Evolutionary conservation across 2,113 vertebrate genomes (phyloP).

Genomic region (Peromyscus leucopus): DNA sequence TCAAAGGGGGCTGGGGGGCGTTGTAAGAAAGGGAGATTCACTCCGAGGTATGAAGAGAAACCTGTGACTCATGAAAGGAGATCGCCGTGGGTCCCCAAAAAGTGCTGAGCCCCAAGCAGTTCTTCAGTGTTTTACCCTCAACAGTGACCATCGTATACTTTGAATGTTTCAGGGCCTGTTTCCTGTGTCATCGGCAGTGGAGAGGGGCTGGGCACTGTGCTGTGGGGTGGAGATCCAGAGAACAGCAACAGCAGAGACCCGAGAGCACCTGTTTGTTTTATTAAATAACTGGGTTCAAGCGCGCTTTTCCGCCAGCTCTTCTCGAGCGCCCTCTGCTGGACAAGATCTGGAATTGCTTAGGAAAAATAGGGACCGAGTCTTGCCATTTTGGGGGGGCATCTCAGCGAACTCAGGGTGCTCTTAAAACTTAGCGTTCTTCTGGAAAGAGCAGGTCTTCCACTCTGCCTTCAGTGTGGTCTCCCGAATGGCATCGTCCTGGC

Average conservation of each 20-base stretch:
- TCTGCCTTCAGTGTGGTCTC: not conserved
- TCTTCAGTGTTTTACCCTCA: not conserved
- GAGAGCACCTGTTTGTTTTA: not conserved
- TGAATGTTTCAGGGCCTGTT: not conserved
- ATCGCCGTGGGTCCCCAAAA: not conserved
- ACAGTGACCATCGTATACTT: not conserved
- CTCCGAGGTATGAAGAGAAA: not conserved
- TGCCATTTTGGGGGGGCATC: not conserved
- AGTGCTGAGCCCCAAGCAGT: not conserved
- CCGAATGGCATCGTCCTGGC: not conserved
- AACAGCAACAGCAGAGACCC: not conserved
- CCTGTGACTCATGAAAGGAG: not conserved
- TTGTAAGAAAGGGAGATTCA: not conserved
- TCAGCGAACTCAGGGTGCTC: not conserved
- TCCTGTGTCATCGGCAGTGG: not conserved
- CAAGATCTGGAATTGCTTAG: not conserved
- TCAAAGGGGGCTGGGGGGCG: not conserved
- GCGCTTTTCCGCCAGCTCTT: not conserved
- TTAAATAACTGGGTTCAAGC: not conserved
- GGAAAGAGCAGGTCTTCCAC: not conserved
- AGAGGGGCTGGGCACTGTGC: not conserved
- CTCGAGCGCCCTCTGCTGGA: constrained; percentile 73
- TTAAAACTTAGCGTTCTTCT: not conserved
- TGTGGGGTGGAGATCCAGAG: not conserved
- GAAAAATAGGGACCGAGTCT: not conserved